Conservation (phyloP, 2,113 vertebrate genomes). For the Misgurnus mizolepis region DNA sequence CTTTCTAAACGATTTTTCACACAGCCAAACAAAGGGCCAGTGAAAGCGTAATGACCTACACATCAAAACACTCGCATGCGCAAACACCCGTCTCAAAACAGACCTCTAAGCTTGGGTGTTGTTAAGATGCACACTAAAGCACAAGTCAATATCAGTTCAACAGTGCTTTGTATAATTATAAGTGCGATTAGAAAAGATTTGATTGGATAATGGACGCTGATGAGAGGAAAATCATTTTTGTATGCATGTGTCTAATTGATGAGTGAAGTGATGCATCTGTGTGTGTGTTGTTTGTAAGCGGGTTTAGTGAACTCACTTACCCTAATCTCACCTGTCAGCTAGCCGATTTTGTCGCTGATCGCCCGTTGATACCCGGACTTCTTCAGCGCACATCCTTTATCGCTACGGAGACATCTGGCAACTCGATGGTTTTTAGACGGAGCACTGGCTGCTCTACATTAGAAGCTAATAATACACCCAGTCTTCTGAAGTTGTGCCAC, state of each 20-base stretch:
- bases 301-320: not conserved
- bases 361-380: slow-evolving; percentile 43
- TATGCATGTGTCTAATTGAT: not conserved
- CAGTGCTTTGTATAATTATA: too few relatives aligned
- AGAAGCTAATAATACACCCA: slow-evolving; percentile 73
- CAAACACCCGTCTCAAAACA: slow-evolving; percentile 53
- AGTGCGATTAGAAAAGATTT: too few relatives aligned
- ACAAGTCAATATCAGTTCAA: too few relatives aligned
- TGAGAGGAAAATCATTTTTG: not conserved
- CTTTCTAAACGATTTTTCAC: slow-evolving; percentile 65
- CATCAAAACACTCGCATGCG: slow-evolving; percentile 53
- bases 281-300: not conserved
- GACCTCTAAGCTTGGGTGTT: not conserved
- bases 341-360: slow-evolving; percentile 27
- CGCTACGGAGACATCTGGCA: slow-evolving; percentile 70
- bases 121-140: slow-evolving; percentile 34
- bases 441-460: slow-evolving; percentile 69
- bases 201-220: not conserved
- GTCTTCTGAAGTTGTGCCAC: slow-evolving; percentile 77
- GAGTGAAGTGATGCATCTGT: not conserved
- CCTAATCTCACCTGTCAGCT: not conserved
- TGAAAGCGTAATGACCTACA: slow-evolving; percentile 67
- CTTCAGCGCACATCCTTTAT: slow-evolving; percentile 50
- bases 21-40: slow-evolving; percentile 56
- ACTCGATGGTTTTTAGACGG: slow-evolving; percentile 65